Evolutionary conservation across 1,140 invertebrate genomes (phyloP).

Genomic region (Drosophila melanica): DNA sequence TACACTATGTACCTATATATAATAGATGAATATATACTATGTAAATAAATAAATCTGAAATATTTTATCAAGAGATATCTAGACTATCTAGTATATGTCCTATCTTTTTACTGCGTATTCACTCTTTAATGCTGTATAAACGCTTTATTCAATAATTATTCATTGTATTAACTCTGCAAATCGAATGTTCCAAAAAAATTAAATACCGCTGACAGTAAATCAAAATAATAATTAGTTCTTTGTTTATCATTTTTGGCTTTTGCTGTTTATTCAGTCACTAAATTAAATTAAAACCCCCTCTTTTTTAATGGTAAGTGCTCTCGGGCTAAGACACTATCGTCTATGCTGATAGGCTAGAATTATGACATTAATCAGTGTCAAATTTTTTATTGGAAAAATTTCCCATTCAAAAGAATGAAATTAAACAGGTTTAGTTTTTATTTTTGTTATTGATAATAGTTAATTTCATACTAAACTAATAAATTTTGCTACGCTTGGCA

Average conservation of each 20-base stretch:
- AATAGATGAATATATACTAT: not conserved
- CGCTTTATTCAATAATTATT: not conserved
- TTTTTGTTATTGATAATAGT: conserved; percentile 15
- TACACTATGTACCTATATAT: not conserved
- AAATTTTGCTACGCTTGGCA: conserved; percentile 13
- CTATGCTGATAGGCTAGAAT: conserved; percentile 15
- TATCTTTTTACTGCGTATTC: too few relatives aligned
- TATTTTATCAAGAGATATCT: not conserved
- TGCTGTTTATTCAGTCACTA: conserved; percentile 3
- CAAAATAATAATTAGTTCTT: not conserved
- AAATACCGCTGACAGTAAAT: not conserved
- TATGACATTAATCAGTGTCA: conserved; percentile 47
- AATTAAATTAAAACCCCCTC: not conserved
- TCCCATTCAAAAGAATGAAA: conserved; percentile 16
- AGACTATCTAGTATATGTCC: too few relatives aligned
- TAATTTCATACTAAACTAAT: conserved; percentile 26
- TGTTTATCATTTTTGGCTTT: not conserved
- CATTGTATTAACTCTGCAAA: not conserved
- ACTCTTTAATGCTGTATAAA: too few relatives aligned
- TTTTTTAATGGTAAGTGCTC: conserved; percentile 10
- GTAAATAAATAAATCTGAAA: not conserved
- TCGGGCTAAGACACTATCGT: conserved; percentile 8
- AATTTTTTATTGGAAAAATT: conserved; percentile 32
- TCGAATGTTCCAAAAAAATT: too few relatives aligned
- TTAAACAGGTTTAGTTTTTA: conserved; percentile 15